phyloP scores from a whole-genome alignment of 1,140 invertebrate species.

The Zophobas atratus region DNA sequence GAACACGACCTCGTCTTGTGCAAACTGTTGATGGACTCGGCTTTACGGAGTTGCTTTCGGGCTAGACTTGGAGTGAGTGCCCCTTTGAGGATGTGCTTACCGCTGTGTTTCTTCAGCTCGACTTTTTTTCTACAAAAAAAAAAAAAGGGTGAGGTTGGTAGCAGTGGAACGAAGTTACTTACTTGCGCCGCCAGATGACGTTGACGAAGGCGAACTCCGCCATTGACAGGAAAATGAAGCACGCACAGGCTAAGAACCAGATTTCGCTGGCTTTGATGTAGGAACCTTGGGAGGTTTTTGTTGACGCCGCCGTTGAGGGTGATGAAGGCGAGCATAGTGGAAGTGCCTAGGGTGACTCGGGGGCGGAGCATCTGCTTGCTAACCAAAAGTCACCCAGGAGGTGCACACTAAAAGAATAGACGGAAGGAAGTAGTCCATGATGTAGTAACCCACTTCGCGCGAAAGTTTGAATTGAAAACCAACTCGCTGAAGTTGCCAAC shows the following conservation, averaged over 20 bases:
- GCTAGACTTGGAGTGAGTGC: constrained; percentile 83
- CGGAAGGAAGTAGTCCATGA: constrained; percentile 93
- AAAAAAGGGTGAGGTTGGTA: not conserved
- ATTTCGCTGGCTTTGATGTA: constrained; percentile 94
- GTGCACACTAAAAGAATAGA: constrained; percentile 90
- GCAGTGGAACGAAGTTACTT: constrained; percentile 62
- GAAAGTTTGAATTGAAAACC: constrained; percentile 84
- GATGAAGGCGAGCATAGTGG: constrained; percentile 89
- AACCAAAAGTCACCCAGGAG: constrained; percentile 93
- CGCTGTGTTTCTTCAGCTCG: constrained; percentile 86
- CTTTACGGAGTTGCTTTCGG: constrained; percentile 78
- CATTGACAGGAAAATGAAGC: constrained; percentile 88
- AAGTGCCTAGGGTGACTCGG: constrained; percentile 85
- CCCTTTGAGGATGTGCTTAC: constrained; percentile 87
- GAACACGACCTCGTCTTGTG: constrained; percentile 81
- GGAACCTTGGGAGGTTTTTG: constrained; percentile 89
- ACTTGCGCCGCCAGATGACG: constrained; percentile 89
- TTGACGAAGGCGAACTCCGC: constrained; percentile 94
- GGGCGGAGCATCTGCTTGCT: constrained; percentile 89
- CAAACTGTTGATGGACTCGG: constrained; percentile 71
- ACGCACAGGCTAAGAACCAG: constrained; percentile 89
- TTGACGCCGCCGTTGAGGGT: constrained; percentile 87
- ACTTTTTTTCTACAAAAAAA: constrained; percentile 79
- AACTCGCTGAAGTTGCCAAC: constrained; percentile 88
- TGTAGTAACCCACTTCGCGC: constrained; percentile 88